Conservation (phyloP, 2,113 vertebrate genomes). For the Probosciger aterrimus region DNA sequence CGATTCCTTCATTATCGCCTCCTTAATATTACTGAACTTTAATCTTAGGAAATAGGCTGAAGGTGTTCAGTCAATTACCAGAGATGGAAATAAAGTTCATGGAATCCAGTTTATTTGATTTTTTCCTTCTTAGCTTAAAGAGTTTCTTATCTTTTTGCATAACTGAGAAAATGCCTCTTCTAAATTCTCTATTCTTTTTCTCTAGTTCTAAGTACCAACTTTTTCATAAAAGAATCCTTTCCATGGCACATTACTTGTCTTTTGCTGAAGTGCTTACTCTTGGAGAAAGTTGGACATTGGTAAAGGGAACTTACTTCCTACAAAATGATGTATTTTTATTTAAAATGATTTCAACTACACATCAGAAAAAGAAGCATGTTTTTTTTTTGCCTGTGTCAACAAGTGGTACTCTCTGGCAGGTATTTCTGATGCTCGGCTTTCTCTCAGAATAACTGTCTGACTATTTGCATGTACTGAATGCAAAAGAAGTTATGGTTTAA, state of each 20-base stretch:
- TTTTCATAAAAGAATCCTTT: background rate
- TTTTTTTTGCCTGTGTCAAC: background rate
- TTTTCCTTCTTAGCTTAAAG: background rate
- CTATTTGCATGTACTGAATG: background rate
- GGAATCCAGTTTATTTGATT: background rate
- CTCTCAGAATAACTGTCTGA: background rate
- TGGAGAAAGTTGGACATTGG: background rate
- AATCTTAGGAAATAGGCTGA: background rate
- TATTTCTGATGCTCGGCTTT: background rate
- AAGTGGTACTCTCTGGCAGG: background rate
- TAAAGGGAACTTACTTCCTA: background rate
- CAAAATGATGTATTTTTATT: background rate
- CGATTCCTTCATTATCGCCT: background rate
- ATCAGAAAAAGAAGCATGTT: background rate
- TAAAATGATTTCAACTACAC: background rate
- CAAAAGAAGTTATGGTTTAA: background rate
- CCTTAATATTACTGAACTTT: background rate
- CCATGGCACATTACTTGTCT: background rate
- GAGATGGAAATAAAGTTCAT: background rate
- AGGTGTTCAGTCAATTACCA: background rate
- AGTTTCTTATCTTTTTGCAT: background rate
- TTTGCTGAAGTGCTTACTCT: background rate
- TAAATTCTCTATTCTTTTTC: background rate
- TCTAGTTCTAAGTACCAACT: background rate
- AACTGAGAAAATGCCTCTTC: background rate